A percentile compares a stretch with the other conserved stretches of the same genome.
Evolutionary conservation across 2,888 invertebrate genomes (phyloP).

Genomic region (Pedicia rivosa): DNA sequence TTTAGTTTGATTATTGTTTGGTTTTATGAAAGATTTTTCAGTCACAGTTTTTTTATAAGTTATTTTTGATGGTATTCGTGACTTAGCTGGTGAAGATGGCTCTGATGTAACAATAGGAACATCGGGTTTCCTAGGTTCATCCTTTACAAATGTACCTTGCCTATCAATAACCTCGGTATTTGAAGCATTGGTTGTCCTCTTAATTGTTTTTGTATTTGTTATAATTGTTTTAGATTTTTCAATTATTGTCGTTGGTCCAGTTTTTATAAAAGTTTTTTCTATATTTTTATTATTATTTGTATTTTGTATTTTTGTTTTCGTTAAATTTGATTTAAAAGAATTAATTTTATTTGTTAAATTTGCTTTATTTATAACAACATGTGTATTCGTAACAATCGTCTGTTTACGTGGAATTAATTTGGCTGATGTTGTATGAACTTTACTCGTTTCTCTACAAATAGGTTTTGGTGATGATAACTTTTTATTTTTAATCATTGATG

Average conservation of each 20-base stretch:
- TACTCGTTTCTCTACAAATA: conserved; percentile 23
- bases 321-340: conserved; percentile 4
- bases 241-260: background rate
- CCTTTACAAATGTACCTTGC: conserved; percentile 87
- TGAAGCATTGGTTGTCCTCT: conserved; percentile 31
- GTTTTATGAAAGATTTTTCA: too few species aligned
- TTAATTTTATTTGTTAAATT: conserved; percentile 10
- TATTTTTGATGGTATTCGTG: conserved; percentile 17
- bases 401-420: conserved; percentile 11
- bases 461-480: conserved; percentile 7
- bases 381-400: conserved; percentile 11
- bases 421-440: conserved; percentile 12
- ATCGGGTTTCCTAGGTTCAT: conserved; percentile 38
- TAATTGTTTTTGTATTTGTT: conserved; percentile 4
- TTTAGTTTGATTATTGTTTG: conserved; percentile 7
- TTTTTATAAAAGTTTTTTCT: conserved; percentile 9
- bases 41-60: too few species aligned
- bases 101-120: conserved; percentile 24
- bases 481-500: conserved; percentile 3
- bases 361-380: conserved; percentile 11
- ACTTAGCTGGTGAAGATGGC: conserved; percentile 17
- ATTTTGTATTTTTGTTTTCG: conserved; percentile 10
- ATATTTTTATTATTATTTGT: conserved; percentile 6
- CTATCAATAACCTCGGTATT: conserved; percentile 44
- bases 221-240: conserved; percentile 3